phyloP scores from a whole-genome alignment of 2,888 invertebrate species.

The Limnephilus lunatus region DNA sequence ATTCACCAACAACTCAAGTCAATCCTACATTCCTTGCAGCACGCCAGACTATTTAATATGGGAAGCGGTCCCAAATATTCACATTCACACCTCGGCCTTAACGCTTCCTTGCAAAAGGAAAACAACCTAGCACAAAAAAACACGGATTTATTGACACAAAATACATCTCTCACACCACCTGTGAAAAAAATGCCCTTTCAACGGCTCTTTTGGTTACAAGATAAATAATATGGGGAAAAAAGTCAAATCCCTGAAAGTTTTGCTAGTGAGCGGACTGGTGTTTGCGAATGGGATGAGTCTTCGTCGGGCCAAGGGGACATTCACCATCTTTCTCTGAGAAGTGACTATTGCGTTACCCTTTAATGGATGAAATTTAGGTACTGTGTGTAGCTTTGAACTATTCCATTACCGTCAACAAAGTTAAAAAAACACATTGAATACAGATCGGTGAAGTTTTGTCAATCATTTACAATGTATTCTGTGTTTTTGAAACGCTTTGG shows the following conservation, averaged over 20 bases:
- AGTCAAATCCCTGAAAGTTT: constrained; percentile 37
- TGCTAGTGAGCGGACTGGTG: constrained; percentile 36
- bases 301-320: constrained; percentile 18
- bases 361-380: neutral
- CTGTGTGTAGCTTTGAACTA: neutral
- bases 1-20: constrained; percentile 3
- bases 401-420: neutral
- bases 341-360: constrained; percentile 26
- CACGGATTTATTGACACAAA: constrained; percentile 50
- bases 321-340: neutral
- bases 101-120: constrained; percentile 51
- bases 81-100: constrained; percentile 52
- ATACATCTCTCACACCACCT: constrained; percentile 49
- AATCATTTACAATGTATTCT: neutral
- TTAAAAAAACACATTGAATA: neutral
- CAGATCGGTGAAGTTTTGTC: neutral
- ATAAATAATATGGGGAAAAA: constrained; percentile 46
- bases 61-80: constrained; percentile 34
- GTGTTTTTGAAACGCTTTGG: neutral
- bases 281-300: constrained; percentile 48
- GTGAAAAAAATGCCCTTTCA: constrained; percentile 48
- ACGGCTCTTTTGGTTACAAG: constrained; percentile 45
- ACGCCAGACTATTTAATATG: constrained; percentile 7
- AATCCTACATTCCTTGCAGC: constrained; percentile 13
- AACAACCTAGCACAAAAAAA: constrained; percentile 50